phyloP scores from a whole-genome alignment of 2,888 invertebrate species.

The Erynnis tages region DNA sequence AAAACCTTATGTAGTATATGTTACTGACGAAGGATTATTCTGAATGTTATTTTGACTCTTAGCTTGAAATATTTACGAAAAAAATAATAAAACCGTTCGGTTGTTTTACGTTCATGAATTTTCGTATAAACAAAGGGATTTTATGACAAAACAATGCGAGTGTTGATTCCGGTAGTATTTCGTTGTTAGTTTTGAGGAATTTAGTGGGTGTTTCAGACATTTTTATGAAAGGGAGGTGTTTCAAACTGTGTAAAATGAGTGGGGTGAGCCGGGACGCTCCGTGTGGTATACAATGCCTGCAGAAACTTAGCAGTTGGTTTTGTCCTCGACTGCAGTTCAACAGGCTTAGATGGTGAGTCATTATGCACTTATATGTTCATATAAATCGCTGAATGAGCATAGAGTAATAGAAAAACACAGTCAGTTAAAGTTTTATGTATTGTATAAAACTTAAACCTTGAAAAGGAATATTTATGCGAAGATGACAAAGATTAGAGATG shows the following conservation, averaged over 20 bases:
- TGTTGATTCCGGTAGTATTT: not conserved
- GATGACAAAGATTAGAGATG: too few species aligned
- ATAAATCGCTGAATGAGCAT: not conserved
- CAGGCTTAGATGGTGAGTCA: constrained; percentile 84
- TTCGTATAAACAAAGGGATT: constrained; percentile 17
- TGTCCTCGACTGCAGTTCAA: constrained; percentile 84
- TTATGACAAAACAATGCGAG: constrained; percentile 6
- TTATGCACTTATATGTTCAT: constrained; percentile 4
- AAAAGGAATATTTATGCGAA: too few species aligned
- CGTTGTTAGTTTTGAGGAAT: not conserved
- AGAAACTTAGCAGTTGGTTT: constrained; percentile 74
- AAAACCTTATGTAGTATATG: not conserved
- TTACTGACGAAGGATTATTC: constrained; percentile 14
- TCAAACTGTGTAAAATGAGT: constrained; percentile 72
- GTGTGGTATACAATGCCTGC: constrained; percentile 82
- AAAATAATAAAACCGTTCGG: not conserved
- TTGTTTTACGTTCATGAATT: not conserved
- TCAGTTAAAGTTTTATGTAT: too few species aligned
- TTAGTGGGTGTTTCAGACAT: constrained; percentile 12
- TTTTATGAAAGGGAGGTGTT: constrained; percentile 43
- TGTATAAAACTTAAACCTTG: too few species aligned
- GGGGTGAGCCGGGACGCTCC: constrained; percentile 82
- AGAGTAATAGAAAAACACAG: too few species aligned
- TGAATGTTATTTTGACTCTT: constrained; percentile 11
- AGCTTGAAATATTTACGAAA: constrained; percentile 9